Percentiles rank a stretch among this genome's conserved stretches.
These are phyloP conservation scores for Enteromius paludinosus DNA, from an alignment of 2,797 vertebrate genomes.

Conservation along the genomic window DNA sequence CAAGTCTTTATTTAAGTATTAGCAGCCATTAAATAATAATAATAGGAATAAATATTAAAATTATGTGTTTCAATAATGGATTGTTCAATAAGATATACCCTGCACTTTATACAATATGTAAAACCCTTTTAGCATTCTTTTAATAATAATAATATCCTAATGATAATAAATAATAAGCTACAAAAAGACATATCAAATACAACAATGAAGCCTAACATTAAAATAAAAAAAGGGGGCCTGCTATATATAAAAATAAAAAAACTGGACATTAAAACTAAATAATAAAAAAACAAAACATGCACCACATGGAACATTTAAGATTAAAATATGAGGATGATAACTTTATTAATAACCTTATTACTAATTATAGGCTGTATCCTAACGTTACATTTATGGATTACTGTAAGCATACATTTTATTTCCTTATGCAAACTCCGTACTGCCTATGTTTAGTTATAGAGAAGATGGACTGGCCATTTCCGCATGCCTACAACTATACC, in stretches of 20 bases:
- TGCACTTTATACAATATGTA: too few species aligned
- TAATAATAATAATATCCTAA: background rate
- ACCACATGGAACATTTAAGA: background rate
- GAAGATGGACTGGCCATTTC: background rate
- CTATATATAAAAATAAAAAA: background rate
- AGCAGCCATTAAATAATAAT: too few species aligned
- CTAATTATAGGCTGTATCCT: background rate
- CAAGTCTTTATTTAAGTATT: too few species aligned
- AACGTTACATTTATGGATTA: background rate
- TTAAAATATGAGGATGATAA: background rate
- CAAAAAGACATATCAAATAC: background rate
- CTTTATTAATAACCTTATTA: background rate
- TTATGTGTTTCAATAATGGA: too few species aligned
- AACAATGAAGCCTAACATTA: background rate
- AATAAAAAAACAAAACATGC: background rate
- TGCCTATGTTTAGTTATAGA: background rate
- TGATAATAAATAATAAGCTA: too few species aligned
- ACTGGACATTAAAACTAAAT: background rate
- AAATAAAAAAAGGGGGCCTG: background rate
- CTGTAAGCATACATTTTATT: background rate
- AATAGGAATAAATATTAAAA: too few species aligned
- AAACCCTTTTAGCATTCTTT: too few species aligned
- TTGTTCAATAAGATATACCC: too few species aligned
- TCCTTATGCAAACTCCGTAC: background rate
- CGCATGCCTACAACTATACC: background rate